phyloP scores from a whole-genome alignment of 2,888 invertebrate genomes.

The Danaus chrysippus region DNA sequence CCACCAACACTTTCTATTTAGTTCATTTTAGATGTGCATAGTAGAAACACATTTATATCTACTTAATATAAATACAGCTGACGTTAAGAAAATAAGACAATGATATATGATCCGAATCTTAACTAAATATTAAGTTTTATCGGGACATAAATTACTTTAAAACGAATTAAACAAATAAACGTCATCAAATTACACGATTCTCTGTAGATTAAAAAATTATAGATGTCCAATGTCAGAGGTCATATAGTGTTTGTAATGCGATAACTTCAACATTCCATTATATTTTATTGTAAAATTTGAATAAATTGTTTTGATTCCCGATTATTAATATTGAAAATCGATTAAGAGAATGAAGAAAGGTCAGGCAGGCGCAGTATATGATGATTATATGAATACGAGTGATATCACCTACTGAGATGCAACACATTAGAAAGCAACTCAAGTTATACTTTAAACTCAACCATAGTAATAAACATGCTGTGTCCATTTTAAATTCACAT shows the following conservation, averaged over 20 bases:
- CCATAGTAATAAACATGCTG: constrained; percentile 35
- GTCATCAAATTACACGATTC: constrained; percentile 3
- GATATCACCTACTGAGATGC: constrained; percentile 57
- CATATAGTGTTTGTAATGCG: constrained; percentile 48
- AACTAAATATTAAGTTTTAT: constrained; percentile 6
- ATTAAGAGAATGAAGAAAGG: constrained; percentile 50
- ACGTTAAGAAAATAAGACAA: not conserved
- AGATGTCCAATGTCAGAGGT: constrained; percentile 42
- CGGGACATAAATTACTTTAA: not conserved
- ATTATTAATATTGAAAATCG: constrained; percentile 47
- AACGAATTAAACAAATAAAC: constrained; percentile 5
- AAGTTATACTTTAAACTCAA: constrained; percentile 53
- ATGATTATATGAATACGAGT: constrained; percentile 40
- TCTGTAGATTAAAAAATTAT: constrained; percentile 18
- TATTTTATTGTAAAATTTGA: constrained; percentile 53
- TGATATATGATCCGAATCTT: not conserved
- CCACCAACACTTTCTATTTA: constrained; percentile 23
- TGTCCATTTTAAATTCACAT: constrained; percentile 15
- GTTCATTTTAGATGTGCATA: constrained; percentile 25
- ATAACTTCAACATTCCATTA: constrained; percentile 55
- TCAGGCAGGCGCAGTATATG: constrained; percentile 37
- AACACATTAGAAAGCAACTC: constrained; percentile 59
- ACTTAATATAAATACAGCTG: not conserved
- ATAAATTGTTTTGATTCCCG: constrained; percentile 52
- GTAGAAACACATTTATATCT: not conserved